Evolutionary conservation across 2,888 invertebrate species (phyloP).

Genomic region (Phyllotreta cruciferae): DNA sequence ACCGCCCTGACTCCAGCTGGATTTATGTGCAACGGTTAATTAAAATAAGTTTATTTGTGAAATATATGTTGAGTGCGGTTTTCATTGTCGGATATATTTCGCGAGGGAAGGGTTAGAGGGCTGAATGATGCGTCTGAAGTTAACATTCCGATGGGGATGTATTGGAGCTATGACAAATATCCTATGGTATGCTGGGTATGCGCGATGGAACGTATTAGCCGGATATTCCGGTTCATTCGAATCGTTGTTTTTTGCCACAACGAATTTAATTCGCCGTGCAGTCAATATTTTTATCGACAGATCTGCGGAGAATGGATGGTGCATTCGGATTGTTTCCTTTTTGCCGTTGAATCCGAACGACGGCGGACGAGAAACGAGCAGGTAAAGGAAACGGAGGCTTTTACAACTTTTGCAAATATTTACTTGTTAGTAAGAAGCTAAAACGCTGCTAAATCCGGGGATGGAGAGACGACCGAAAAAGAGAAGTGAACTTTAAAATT

Average conservation of each 20-base stretch:
- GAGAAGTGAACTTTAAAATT: conserved; percentile 13
- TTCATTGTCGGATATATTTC: conserved; percentile 23
- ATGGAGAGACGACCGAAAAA: conserved; percentile 15
- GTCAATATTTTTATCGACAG: conserved; percentile 2
- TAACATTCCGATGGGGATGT: conserved; percentile 19
- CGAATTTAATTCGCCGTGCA: not conserved
- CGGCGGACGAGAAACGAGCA: not conserved
- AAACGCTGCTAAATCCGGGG: conserved; percentile 30
- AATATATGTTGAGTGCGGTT: conserved; percentile 36
- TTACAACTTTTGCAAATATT: conserved; percentile 38
- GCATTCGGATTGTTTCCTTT: conserved; percentile 27
- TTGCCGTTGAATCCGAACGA: conserved; percentile 12
- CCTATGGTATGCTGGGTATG: not conserved
- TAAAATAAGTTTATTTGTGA: conserved; percentile 40
- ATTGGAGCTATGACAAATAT: conserved; percentile 9
- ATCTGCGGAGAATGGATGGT: conserved; percentile 11
- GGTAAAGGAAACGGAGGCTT: conserved; percentile 28
- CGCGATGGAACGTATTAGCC: not conserved
- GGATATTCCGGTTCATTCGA: conserved; percentile 7
- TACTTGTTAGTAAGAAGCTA: conserved; percentile 37
- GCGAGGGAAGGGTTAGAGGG: not conserved
- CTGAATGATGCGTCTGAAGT: conserved; percentile 21
- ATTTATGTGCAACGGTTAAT: conserved; percentile 37
- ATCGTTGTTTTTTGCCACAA: not conserved
- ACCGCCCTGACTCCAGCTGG: conserved; percentile 23